phyloP scores from a whole-genome alignment of 2,113 vertebrate genomes.

The Gobio gobio region DNA sequence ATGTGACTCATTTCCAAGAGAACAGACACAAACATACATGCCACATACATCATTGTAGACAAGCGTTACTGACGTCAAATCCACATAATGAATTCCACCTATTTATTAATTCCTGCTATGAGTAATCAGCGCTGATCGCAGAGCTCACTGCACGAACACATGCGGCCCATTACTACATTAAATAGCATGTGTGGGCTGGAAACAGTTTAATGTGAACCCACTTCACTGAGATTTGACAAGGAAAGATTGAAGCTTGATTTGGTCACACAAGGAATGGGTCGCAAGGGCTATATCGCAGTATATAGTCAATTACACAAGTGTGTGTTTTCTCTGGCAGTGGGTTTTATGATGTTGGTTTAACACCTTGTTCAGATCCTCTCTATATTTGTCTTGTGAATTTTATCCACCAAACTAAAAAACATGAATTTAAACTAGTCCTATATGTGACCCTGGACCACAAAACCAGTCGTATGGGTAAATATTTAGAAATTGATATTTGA shows the following conservation, averaged over 20 bases:
- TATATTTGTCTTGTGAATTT: not conserved
- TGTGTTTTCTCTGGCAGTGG: not conserved
- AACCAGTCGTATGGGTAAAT: too few species aligned
- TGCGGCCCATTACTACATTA: slow-evolving; percentile 2
- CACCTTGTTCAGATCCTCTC: not conserved
- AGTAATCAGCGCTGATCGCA: slow-evolving; percentile 32
- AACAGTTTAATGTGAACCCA: not conserved
- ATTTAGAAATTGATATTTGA: too few species aligned
- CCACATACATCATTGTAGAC: slow-evolving; percentile 2
- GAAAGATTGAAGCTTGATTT: not conserved
- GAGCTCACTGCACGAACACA: slow-evolving; percentile 11
- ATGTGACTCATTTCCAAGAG: slow-evolving; percentile 10
- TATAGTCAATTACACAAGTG: not conserved
- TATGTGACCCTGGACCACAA: too few species aligned
- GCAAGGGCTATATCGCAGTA: not conserved
- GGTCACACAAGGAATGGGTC: not conserved
- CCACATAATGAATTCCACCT: slow-evolving; percentile 29
- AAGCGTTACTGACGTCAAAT: not conserved
- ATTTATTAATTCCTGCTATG: slow-evolving; percentile 12
- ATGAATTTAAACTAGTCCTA: not conserved
- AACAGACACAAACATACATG: not conserved
- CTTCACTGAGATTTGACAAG: not conserved
- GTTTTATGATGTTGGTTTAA: not conserved
- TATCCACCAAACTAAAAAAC: not conserved
- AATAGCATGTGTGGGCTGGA: slow-evolving; percentile 6